Evolutionary conservation across 2,113 vertebrate genomes (phyloP).

Genomic region (Ascaphus truei): DNA sequence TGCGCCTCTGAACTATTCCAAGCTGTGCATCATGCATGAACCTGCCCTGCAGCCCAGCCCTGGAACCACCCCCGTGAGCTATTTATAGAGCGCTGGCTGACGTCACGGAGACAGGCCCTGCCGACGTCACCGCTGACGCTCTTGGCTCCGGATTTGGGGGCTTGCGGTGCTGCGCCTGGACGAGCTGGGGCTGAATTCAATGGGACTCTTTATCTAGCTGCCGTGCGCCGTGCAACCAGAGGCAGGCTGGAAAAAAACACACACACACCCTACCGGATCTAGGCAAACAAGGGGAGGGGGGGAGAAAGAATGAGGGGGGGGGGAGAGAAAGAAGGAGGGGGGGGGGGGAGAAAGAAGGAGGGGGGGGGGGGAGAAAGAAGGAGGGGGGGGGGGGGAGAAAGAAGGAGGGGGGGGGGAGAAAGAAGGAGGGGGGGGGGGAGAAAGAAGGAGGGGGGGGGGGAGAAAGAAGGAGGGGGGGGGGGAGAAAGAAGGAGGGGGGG

Average conservation of each 20-base stretch:
- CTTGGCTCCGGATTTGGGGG: conserved; percentile 44
- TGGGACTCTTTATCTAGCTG: conserved; percentile 37
- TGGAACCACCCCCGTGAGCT: conserved; percentile 10
- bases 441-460: too few relatives aligned
- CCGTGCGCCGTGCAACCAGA: background rate
- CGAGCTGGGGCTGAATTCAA: conserved; percentile 23
- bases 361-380: background rate
- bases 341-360: background rate
- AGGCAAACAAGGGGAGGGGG: background rate
- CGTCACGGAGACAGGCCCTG: conserved; percentile 60
- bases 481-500: too few relatives aligned
- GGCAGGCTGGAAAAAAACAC: conserved; percentile 12
- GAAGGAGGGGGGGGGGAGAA: too few relatives aligned
- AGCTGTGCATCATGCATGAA: background rate
- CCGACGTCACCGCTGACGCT: conserved; percentile 61
- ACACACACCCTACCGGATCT: background rate
- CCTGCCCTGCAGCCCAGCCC: background rate
- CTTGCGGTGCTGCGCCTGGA: conserved; percentile 35
- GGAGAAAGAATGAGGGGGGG: background rate
- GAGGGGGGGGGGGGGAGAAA: background rate
- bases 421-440: too few relatives aligned
- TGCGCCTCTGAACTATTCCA: conserved; percentile 6
- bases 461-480: too few relatives aligned
- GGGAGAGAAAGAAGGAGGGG: background rate
- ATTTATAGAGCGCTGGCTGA: conserved; percentile 41